Conservation (phyloP, 2,113 vertebrate species). For the Cyphomyrus discorhynchus region DNA sequence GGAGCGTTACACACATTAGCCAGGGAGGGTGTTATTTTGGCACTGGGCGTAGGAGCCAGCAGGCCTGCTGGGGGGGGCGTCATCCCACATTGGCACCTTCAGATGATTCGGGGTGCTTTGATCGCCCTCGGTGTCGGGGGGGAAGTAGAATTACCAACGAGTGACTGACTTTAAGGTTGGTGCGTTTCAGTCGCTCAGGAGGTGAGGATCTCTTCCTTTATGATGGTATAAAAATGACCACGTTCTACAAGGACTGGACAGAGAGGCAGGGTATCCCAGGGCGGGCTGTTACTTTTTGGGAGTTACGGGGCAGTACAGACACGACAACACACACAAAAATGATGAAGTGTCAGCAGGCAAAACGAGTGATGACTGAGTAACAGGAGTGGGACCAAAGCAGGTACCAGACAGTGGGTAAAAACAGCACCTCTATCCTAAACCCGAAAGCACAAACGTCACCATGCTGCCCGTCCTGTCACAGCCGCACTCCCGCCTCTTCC, state of each 20-base stretch:
- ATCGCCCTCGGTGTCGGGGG: neutral
- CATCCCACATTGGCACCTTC: neutral
- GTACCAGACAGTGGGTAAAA: neutral
- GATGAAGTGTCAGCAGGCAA: neutral
- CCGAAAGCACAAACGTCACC: neutral
- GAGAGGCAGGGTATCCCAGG: neutral
- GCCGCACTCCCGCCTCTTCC: neutral
- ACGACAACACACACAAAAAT: neutral
- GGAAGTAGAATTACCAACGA: neutral
- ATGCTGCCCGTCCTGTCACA: neutral
- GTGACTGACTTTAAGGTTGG: neutral
- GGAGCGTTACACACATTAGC: neutral
- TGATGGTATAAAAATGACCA: neutral
- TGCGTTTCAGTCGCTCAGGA: neutral
- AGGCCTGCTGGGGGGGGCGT: neutral
- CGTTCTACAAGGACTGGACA: neutral
- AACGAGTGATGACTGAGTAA: neutral
- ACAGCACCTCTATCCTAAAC: neutral
- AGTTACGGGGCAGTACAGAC: neutral
- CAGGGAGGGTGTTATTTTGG: neutral
- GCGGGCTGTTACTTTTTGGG: neutral
- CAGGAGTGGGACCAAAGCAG: neutral
- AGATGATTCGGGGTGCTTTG: neutral
- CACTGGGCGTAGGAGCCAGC: neutral
- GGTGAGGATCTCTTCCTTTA: neutral